Conservation (phyloP, 2,797 vertebrate genomes). For the Clarias pachynema region DNA sequence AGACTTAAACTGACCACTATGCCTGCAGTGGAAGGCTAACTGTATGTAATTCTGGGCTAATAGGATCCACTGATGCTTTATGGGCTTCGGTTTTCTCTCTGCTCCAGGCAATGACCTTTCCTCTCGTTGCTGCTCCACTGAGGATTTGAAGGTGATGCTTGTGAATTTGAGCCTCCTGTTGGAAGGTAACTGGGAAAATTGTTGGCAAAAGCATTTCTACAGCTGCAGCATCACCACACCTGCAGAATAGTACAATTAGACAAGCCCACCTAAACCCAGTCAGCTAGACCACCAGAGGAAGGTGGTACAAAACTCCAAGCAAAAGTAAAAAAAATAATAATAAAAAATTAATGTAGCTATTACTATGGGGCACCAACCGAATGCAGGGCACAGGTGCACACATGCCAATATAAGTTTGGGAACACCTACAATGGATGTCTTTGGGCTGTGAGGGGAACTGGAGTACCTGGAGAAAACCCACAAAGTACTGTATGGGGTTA, state of each 20-base stretch:
- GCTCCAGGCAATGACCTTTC: conserved; percentile 11
- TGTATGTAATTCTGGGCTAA: not conserved
- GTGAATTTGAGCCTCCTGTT: conserved; percentile 47
- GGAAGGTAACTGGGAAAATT: conserved; percentile 42
- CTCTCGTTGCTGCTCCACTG: conserved; percentile 4
- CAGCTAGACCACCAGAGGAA: conserved; percentile 7
- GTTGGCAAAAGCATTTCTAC: conserved; percentile 52
- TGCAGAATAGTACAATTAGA: conserved; percentile 48
- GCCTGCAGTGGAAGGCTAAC: conserved; percentile 12
- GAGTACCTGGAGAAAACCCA: too few relatives aligned
- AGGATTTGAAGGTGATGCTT: conserved; percentile 54
- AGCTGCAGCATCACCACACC: conserved; percentile 45
- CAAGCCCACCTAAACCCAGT: conserved; percentile 45
- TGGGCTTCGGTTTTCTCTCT: not conserved
- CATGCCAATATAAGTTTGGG: too few relatives aligned
- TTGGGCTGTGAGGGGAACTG: too few relatives aligned
- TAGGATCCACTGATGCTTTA: not conserved
- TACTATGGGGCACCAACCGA: too few relatives aligned
- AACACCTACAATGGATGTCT: too few relatives aligned
- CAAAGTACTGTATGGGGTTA: too few relatives aligned
- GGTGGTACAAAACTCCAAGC: not conserved
- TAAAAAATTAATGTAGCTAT: conserved; percentile 1
- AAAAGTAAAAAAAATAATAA: not conserved
- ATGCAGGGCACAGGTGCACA: too few relatives aligned
- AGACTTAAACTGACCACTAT: not conserved